Evolutionary conservation across 2,797 vertebrate genomes (phyloP), one percentile per base, ranked within the genome.

Genomic region (Helostoma temminkii): DNA sequence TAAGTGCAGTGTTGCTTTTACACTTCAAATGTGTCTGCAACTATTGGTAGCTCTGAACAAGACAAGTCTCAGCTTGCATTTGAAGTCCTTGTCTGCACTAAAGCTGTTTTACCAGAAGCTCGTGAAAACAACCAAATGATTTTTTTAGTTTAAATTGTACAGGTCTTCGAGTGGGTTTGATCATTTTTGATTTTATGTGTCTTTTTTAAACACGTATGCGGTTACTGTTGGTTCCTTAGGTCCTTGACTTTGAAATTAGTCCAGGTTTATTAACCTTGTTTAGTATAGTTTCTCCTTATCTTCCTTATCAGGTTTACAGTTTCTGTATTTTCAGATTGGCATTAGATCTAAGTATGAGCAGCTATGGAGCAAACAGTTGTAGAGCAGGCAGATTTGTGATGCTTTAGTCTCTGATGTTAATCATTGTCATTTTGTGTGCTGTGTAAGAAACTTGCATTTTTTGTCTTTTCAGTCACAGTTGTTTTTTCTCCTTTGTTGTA

Each of bases 1-100:
- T 99, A 96, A 99, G 97, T 97, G 78, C 32, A 5, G 34, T 52
- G 25, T 76, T 66, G 76, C 39, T 66, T 73, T 78, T 54, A 42
- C 36, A 63, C 55, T 43, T 50, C 3, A 54, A 66, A 50, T 43
- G n/a, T 76, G 30, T 71, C 18, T 2, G 22, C 22, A 36, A 21
- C n/a, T 28, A 8, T 72, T 41, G 66, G 42, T 39, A 49, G 41
- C 49, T 65, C 9, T 16, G 62, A 66, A 45, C 37, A 11, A 34
- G 42, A 39, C 26, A 9, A 10, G 61, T 48, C 68, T 46, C 10
- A 8, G 5, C 14, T 74, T 78, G 46, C 5, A 0, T 45, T 56
- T 61, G 53, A 50, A 43, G 1, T 15, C 22, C 49, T 30, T 74
- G 18, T 73, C 61, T 50, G 42, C 26, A 25, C 10, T 14, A 63